Percentiles rank a stretch among this genome's conserved stretches.
Evolutionary conservation across 1,140 invertebrate genomes (phyloP).

Genomic region (Diabrotica virgifera): DNA sequence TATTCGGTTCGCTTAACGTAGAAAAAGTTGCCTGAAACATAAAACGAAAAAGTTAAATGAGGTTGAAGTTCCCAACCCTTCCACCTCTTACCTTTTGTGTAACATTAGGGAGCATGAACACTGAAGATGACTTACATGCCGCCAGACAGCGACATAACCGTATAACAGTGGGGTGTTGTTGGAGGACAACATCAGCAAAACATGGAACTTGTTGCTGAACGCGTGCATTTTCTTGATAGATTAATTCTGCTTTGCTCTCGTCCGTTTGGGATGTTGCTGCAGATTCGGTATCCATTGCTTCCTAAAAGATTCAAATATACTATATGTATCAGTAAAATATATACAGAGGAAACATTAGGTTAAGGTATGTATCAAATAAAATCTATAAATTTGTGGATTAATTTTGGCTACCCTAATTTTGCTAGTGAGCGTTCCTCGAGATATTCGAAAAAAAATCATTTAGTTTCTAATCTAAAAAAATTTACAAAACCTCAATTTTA

Average conservation of each 20-base stretch:
- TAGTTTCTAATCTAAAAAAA: too few relatives aligned
- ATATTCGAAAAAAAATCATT: too few relatives aligned
- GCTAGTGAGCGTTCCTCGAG: too few relatives aligned
- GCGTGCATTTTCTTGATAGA: slow-evolving; percentile 50
- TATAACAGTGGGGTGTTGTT: slow-evolving; percentile 77
- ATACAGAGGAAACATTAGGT: too few relatives aligned
- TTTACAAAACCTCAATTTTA: too few relatives aligned
- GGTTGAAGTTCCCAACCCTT: slow-evolving; percentile 6
- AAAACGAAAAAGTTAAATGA: slow-evolving; percentile 9
- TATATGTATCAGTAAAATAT: too few relatives aligned
- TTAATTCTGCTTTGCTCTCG: slow-evolving; percentile 73
- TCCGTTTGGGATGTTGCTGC: slow-evolving; percentile 63
- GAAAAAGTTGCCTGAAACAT: slow-evolving; percentile 37
- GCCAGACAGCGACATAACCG: slow-evolving; percentile 73
- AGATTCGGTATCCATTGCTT: slow-evolving; percentile 43
- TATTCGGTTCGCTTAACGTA: slow-evolving; percentile 60
- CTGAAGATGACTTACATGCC: slow-evolving; percentile 65
- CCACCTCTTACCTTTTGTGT: slow-evolving; percentile 35
- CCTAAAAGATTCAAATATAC: slow-evolving; percentile 22
- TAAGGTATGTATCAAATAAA: too few relatives aligned
- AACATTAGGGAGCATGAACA: slow-evolving; percentile 55
- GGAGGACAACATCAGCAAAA: slow-evolving; percentile 72
- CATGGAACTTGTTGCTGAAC: slow-evolving; percentile 55
- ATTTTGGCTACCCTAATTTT: too few relatives aligned
- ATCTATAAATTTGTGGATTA: too few relatives aligned